Base-by-base conservation (phyloP, 2,113 vertebrate species). In the Ia io region DNA sequence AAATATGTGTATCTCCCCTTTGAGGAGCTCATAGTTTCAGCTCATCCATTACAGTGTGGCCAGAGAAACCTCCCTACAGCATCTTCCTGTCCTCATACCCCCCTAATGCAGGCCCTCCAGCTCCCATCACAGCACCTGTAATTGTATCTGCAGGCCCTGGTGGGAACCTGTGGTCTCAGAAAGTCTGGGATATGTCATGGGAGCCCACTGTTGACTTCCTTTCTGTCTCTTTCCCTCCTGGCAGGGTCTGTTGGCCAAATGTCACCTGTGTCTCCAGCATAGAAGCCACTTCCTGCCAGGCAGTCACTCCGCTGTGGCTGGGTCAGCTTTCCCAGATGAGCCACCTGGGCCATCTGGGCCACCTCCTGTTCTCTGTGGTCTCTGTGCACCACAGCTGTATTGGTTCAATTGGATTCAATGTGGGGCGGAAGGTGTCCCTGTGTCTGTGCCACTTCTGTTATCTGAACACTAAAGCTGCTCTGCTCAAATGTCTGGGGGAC, bases 351-450 rank as follows among this genome's bases (percentile, higher is more conserved):
- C 30, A 2, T 18, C 30, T 7, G 76, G 44, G 4, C 18, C 44
- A 73, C 70, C 25, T 30, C 61, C 61, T 65, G 30, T 65, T 65
- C 28, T 65, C 61, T 65, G 30, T 28, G 42, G 32, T 28, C 32
- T 35, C 32, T 0, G 7, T 13, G 40, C 7, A 11, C 18, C 14
- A 5, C 23, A 22, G 44, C 49, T 17, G 23, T 5, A 3, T 49
- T 25, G 70, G 37, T 61, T 61, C 59, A 61, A 2, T 61, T 61
- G 59, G 0, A 14, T 7, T 47, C 28, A 8, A 17, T 23, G 8
- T 5, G 16, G 40, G 18, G 16, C 5, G 8, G 23, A 4, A 4
- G 8, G 37, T 6, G 1, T 3, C 17, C 23, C 7, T 22, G 30
- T 8, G 42, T 20, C 84, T 35, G 10, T 6, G 28, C 32, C 42